Conservation (phyloP, 2,888 invertebrate species). For the Harpalus rufipes region DNA sequence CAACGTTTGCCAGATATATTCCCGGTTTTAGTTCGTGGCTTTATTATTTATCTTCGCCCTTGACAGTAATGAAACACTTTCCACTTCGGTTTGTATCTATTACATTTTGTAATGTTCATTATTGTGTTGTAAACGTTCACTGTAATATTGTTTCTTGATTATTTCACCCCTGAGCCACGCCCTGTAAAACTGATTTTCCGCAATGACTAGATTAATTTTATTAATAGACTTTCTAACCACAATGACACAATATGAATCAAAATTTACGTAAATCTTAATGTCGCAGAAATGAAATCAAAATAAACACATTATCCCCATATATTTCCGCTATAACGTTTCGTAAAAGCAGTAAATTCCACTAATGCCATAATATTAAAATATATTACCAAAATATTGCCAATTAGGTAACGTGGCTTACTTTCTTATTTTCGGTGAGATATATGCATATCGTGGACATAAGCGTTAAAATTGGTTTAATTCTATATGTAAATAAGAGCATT, state of each 20-base stretch:
- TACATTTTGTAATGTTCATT: no score
- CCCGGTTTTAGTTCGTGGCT: no score
- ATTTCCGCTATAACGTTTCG: conserved; percentile 18
- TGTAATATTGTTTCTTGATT: not conserved
- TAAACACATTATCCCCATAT: conserved; percentile 29
- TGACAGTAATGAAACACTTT: no score
- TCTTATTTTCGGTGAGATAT: not conserved
- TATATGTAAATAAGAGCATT: not conserved
- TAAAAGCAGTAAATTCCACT: conserved; percentile 8
- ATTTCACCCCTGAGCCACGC: not conserved
- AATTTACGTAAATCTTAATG: conserved; percentile 47
- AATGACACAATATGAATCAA: conserved; percentile 41
- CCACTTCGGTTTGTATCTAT: no score
- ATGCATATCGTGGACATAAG: not conserved
- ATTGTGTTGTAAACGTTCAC: no score
- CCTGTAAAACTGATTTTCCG: conserved; percentile 8
- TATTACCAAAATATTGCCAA: conserved; percentile 9
- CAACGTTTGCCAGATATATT: no score
- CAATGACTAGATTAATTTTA: conserved; percentile 45
- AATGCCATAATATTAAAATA: conserved; percentile 7
- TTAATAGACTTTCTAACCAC: conserved; percentile 55
- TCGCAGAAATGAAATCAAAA: conserved; percentile 34
- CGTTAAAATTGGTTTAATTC: not conserved
- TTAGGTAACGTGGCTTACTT: not conserved
- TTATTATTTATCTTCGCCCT: no score